phyloP scores from a whole-genome alignment of 2,113 vertebrate genomes.

The Chaetura pelagica region DNA sequence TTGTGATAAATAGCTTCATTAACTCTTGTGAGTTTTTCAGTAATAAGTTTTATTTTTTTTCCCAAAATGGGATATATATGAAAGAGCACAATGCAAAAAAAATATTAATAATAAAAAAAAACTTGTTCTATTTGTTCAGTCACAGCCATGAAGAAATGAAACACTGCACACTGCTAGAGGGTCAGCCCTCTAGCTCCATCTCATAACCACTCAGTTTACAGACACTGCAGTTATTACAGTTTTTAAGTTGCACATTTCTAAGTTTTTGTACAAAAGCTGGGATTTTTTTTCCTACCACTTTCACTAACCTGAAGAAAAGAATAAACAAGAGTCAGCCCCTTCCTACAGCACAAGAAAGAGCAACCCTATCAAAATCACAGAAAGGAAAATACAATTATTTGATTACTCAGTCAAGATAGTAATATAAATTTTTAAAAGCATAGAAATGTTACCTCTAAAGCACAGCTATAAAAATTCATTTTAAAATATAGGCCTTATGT shows the following conservation, averaged over 20 bases:
- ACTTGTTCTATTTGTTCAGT: neutral
- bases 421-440: neutral
- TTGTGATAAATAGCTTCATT: slow-evolving; percentile 8
- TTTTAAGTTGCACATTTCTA: neutral
- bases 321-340: neutral
- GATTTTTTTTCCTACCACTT: neutral
- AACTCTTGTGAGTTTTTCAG: neutral
- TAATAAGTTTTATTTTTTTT: slow-evolving; percentile 1
- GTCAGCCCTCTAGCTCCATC: neutral
- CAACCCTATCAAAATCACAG: neutral
- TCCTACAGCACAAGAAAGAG: neutral
- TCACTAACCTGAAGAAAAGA: neutral
- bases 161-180: fast-evolving
- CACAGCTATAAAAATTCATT: neutral
- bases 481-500: neutral
- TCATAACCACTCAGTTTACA: neutral
- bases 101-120: too few relatives aligned
- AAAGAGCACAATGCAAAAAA: neutral
- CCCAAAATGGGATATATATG: neutral
- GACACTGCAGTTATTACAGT: neutral
- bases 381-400: neutral
- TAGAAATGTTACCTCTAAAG: neutral
- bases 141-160: neutral
- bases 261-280: neutral
- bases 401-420: neutral